A percentile compares a stretch with the other conserved stretches of the same genome.
phyloP scores from a whole-genome alignment of 2,113 vertebrate genomes.

The Ifrita kowaldi region DNA sequence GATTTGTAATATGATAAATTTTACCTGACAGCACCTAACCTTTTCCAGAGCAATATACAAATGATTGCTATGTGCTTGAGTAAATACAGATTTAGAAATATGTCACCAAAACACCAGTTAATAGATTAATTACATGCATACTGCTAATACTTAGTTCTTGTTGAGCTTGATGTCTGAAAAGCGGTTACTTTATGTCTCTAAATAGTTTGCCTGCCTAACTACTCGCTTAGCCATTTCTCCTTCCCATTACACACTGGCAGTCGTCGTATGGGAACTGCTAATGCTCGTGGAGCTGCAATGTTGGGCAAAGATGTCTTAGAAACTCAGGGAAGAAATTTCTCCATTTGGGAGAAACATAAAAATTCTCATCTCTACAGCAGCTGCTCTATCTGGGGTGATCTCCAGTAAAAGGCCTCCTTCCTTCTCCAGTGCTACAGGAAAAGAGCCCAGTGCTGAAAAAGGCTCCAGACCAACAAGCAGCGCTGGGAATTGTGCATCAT shows the following conservation, averaged over 20 bases:
- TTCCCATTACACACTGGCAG: neutral
- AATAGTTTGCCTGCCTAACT: neutral
- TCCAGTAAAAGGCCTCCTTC: neutral
- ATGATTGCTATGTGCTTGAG: neutral
- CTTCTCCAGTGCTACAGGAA: neutral
- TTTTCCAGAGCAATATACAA: constrained; percentile 14
- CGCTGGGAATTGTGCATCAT: neutral
- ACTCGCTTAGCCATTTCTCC: neutral
- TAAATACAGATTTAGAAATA: neutral
- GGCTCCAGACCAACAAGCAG: neutral
- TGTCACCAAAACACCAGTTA: neutral
- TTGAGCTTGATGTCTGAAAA: neutral
- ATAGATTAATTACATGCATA: neutral
- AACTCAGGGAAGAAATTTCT: neutral
- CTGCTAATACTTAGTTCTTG: neutral
- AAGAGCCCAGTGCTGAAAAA: neutral
- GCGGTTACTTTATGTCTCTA: neutral
- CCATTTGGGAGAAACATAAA: neutral
- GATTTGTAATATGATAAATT: neutral
- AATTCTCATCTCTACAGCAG: neutral
- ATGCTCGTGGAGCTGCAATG: neutral
- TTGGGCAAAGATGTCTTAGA: neutral
- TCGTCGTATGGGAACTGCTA: neutral
- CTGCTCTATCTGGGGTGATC: neutral
- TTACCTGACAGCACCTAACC: constrained; percentile 1